Percentiles rank a stretch among this genome's conserved stretches.
These are phyloP conservation scores for Brachylomia viminalis DNA, from an alignment of 2,888 invertebrate genomes.

Conservation along the genomic window DNA sequence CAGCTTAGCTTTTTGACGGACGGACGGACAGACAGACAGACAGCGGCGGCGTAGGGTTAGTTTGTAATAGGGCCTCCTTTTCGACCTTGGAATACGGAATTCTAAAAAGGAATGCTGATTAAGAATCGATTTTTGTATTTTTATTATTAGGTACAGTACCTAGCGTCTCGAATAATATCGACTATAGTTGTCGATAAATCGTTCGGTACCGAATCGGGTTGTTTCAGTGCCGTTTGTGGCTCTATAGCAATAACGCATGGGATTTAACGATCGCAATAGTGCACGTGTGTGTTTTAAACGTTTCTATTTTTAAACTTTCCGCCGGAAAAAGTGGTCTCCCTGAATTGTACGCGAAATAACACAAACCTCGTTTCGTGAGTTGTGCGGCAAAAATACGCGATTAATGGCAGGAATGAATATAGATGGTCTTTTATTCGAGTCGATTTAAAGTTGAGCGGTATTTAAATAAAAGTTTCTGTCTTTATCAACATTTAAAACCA, in stretches of 20 bases:
- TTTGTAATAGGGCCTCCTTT: too few relatives aligned
- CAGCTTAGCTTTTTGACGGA: neutral
- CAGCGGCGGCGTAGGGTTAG: too few relatives aligned
- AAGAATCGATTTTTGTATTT: slow-evolving; percentile 15
- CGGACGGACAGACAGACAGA: neutral
- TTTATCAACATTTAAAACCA: slow-evolving; percentile 10
- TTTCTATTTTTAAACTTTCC: slow-evolving; percentile 59
- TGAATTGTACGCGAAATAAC: slow-evolving; percentile 41
- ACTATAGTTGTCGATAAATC: slow-evolving; percentile 42
- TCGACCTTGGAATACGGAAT: neutral
- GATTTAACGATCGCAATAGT: slow-evolving; percentile 59
- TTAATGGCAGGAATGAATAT: slow-evolving; percentile 41
- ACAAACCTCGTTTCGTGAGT: slow-evolving; percentile 31
- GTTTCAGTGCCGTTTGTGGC: slow-evolving; percentile 54
- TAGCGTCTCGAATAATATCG: slow-evolving; percentile 18
- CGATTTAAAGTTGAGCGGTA: neutral
- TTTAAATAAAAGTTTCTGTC: slow-evolving; percentile 11
- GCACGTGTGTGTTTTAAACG: slow-evolving; percentile 60
- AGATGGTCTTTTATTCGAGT: neutral
- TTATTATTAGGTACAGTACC: neutral
- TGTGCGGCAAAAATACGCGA: slow-evolving; percentile 26
- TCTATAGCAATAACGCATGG: slow-evolving; percentile 54
- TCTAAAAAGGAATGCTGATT: neutral
- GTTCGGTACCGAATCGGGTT: slow-evolving; percentile 38
- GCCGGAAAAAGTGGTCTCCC: slow-evolving; percentile 46